Evolutionary conservation across 2,113 vertebrate genomes (phyloP), one percentile per base, ranked within the genome.

Genomic region (Natator depressus): DNA sequence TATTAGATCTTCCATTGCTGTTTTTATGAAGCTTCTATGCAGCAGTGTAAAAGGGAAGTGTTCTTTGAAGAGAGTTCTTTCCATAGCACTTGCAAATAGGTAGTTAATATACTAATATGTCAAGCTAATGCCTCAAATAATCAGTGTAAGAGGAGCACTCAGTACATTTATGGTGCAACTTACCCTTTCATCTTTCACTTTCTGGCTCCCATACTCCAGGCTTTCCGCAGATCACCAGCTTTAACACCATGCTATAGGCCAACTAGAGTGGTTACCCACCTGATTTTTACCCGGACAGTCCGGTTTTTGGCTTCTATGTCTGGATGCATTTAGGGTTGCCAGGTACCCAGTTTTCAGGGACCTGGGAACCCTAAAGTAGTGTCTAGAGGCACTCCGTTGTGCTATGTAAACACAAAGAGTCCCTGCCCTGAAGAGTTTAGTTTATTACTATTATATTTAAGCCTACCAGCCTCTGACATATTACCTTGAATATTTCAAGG

Each of bases 211-310:
- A 2, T 0, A 88, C 80, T 76, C 35, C 51, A 80, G 57, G 20
- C 27, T 89, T 89, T 85, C 49, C 57, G 16, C 3, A 54, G 12
- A 12, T 54, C 53, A 54, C 53, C 31, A 62, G 29, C 59, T 69
- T 35, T 69, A 35, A 69, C 8, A 35, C 35, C 62, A 69, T 69
- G 62, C 35, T 69, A 19, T 20, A 69, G 1, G 7, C 35, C 62
- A 69, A 19, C 35, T 35, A 69, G 8, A n/a, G 62, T 31, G 19
- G 62, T 8, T n/a, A 69, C 17, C 35, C 3, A 1, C 53, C n/a
- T 46, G 3, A 54, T 54, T 54, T 54, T 76, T 83, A 54, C 0
- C 0, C 0, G 89, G 54, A 53, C 22, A 46, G 55, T 57, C 25
- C 25, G 11, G 10, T 27, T 57, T 57, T 57, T 57, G 55, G 55